Conservation (phyloP, 2,888 invertebrate genomes). For the Rhogogaster chlorosoma region DNA sequence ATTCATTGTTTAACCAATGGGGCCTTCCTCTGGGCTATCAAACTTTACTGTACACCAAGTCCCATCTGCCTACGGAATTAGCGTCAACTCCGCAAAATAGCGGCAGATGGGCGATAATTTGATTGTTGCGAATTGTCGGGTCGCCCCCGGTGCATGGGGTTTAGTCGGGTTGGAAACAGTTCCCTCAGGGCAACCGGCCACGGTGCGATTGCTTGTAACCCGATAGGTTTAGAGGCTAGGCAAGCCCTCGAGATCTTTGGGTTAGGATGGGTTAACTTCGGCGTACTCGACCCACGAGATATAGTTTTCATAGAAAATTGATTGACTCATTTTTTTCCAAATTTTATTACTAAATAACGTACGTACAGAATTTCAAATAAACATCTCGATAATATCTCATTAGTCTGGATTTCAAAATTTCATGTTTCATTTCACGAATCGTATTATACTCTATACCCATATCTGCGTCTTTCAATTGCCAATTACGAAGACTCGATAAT, state of each 20-base stretch:
- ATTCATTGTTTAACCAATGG: conserved; percentile 15
- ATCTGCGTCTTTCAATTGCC: not conserved
- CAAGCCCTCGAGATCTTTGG: not conserved
- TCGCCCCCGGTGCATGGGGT: conserved; percentile 1
- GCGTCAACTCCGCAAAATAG: conserved; percentile 8
- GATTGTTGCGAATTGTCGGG: conserved; percentile 33
- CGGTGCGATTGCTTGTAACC: conserved; percentile 19
- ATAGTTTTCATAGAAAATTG: not conserved
- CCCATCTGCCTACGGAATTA: conserved; percentile 27
- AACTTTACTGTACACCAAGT: not conserved
- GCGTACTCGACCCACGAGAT: not conserved
- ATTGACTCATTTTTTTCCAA: not conserved
- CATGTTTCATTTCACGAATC: not conserved
- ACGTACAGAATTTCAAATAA: no score
- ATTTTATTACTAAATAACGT: not conserved
- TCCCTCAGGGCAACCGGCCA: conserved; percentile 16
- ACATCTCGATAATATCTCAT: not conserved
- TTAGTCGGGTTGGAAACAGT: conserved; percentile 20
- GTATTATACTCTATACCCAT: not conserved
- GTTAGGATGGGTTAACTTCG: not conserved
- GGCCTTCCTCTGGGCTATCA: not conserved
- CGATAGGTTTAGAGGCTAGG: conserved; percentile 8
- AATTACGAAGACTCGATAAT: conserved; percentile 1
- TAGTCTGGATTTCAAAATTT: not conserved
- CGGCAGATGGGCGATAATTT: conserved; percentile 42